Base-by-base conservation (phyloP, 2,113 vertebrate species). In the Equus przewalskii region DNA sequence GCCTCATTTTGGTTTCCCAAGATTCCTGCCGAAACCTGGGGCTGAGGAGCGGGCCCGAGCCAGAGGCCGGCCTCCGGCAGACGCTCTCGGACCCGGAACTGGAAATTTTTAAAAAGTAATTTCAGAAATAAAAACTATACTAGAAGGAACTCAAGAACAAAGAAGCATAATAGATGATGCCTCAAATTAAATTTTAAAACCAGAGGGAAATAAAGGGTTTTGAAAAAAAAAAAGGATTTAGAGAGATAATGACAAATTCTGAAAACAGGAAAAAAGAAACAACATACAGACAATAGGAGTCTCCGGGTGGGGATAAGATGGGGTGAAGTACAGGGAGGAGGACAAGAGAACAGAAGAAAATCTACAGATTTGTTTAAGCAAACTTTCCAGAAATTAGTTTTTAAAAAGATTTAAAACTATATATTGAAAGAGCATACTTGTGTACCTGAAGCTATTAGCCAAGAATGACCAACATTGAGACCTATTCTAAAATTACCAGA, bases 1-100 rank as follows among this genome's bases (percentile, higher is more conserved):
- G 98, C 97, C 99, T 99, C 99, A 99, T 99, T 98, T 97, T 94
- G 60, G 70, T 96, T 97, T 98, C 65, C 91, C 91, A 96, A 97
- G 67, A 92, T 84, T 97, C 98, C 98, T 99, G 98, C 36, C 36
- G 36, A 36, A 36, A 36, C 36, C 36, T 36, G 36, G 36, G 36
- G 36, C 36, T 36, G 36, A 36, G 36, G 36, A 36, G 36, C 36
- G 36, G 36, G 36, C 36, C 36, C 36, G 36, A 36, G 36, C 36
- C 36, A 36, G 36, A 36, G 36, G 36, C 36, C 36, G 36, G 36
- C 36, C 36, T 36, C 36, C 36, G 36, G 36, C 36, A 36, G 36
- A 36, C 36, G 36, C 36, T 36, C 36, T 36, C 36, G 36, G 36
- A 36, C 36, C 36, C 36, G 36, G 36, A 36, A 36, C 36, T 36